Percentiles rank a stretch among this genome's conserved stretches.
Conservation (phyloP, 2,113 vertebrate genomes). For the Steatornis caripensis region DNA sequence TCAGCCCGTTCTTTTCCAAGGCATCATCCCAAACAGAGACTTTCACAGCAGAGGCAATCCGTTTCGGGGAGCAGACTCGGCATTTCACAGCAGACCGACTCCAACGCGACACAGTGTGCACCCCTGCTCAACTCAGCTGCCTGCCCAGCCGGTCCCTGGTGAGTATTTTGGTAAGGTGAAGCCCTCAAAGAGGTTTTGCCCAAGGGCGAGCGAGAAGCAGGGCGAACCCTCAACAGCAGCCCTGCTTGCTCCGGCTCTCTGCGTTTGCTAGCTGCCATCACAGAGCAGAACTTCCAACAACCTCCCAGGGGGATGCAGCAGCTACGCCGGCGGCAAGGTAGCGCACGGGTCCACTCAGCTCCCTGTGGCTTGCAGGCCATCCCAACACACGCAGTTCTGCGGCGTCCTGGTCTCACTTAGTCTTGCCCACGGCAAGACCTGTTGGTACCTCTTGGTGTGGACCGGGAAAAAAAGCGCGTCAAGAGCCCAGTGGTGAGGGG, state of each 20-base stretch:
- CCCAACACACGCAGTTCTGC: background rate
- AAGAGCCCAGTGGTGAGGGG: background rate
- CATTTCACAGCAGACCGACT: background rate
- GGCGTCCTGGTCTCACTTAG: background rate
- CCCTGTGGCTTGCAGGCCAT: background rate
- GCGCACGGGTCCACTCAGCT: rapidly evolving
- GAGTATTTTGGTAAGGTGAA: background rate
- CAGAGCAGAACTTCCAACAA: background rate
- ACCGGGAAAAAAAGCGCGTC: background rate
- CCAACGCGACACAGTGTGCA: rapidly evolving
- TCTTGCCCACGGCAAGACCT: background rate
- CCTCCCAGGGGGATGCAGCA: background rate
- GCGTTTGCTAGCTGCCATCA: background rate
- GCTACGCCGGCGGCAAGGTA: background rate
- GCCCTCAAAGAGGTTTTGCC: background rate
- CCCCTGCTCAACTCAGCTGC: background rate
- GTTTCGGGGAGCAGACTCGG: background rate
- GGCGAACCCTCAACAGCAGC: background rate
- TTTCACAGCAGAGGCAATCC: background rate
- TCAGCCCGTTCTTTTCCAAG: background rate
- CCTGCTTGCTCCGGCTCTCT: background rate
- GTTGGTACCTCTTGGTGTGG: background rate
- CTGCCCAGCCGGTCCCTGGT: background rate
- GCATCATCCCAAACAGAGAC: background rate
- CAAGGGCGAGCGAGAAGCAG: background rate